Evolutionary conservation across 2,113 vertebrate species (phyloP).

Genomic region (Gallinago paraguaiae): DNA sequence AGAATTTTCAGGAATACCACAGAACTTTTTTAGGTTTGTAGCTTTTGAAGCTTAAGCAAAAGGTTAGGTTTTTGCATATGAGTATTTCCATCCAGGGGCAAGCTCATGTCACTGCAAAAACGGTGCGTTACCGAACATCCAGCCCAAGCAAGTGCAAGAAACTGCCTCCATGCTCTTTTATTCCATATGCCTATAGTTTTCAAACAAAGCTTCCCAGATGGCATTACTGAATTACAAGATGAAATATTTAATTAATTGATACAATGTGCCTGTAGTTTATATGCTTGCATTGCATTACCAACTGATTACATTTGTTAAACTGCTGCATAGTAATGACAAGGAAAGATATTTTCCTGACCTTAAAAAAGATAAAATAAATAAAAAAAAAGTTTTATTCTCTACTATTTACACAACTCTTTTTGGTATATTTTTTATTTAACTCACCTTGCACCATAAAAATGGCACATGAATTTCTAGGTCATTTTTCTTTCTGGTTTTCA

Average conservation of each 20-base stretch:
- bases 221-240: neutral
- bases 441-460: neutral
- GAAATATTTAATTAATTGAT: neutral
- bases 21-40: neutral
- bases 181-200: neutral
- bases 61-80: neutral
- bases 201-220: neutral
- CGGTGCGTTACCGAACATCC: neutral
- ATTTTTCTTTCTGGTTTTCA: neutral
- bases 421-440: neutral
- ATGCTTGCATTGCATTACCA: neutral
- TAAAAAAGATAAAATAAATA: neutral
- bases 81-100: neutral
- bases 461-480: neutral
- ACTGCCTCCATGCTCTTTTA: neutral
- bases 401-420: neutral
- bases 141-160: neutral
- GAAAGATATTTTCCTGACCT: neutral
- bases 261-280: neutral
- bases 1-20: neutral
- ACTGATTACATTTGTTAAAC: neutral
- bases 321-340: neutral
- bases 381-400: neutral
- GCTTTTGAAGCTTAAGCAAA: neutral
- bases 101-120: neutral